Evolutionary conservation across 1,140 invertebrate species (phyloP).

Genomic region (Drosophila eugracilis): DNA sequence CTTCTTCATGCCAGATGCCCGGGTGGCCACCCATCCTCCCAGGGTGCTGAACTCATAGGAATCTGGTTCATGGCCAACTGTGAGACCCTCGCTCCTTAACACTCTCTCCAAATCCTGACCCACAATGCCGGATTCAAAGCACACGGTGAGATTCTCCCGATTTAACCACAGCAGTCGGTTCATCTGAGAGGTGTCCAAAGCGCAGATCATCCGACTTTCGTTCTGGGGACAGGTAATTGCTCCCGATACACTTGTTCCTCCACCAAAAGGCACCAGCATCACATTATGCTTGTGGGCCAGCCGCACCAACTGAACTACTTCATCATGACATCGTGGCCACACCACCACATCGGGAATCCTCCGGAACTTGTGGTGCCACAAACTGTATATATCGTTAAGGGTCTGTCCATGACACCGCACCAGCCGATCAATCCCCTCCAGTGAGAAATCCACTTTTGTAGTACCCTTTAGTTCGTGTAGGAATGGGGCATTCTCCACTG

Average conservation of each 20-base stretch:
- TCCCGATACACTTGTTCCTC: constrained; percentile 97
- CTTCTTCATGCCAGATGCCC: constrained; percentile 99
- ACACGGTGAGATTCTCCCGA: constrained; percentile 93
- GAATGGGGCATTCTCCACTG: constrained; percentile 87
- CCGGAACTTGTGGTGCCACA: constrained; percentile 90
- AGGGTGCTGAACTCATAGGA: constrained; percentile 98
- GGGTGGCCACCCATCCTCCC: constrained; percentile 99
- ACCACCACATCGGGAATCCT: constrained; percentile 97
- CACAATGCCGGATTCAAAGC: constrained; percentile 95
- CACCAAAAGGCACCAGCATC: constrained; percentile 98
- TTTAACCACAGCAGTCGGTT: constrained; percentile 98
- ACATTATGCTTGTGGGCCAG: constrained; percentile 91
- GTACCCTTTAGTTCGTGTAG: constrained; percentile 86
- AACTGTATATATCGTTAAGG: constrained; percentile 93
- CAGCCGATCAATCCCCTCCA: constrained; percentile 93
- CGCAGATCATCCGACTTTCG: constrained; percentile 94
- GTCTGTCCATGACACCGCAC: constrained; percentile 98
- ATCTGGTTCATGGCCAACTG: constrained; percentile 97
- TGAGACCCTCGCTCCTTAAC: constrained; percentile 89
- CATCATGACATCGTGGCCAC: constrained; percentile 94
- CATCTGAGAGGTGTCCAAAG: constrained; percentile 98
- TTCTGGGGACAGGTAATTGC: constrained; percentile 93
- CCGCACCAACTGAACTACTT: constrained; percentile 93
- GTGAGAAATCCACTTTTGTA: constrained; percentile 89
- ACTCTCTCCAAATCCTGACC: constrained; percentile 96